Evolutionary conservation across 2,888 invertebrate species (phyloP).

Genomic region (Tipula confusa): DNA sequence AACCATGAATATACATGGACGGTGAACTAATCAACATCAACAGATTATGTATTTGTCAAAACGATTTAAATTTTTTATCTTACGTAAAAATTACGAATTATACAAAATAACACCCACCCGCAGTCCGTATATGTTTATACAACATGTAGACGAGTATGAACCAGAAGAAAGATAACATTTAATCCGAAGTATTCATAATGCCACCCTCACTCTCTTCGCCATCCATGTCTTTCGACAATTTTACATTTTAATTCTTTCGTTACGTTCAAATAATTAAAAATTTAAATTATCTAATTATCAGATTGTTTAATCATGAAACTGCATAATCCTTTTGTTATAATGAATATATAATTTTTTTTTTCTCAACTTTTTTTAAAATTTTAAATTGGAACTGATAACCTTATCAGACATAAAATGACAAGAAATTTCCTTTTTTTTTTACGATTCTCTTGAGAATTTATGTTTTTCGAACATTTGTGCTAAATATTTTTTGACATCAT

Average conservation of each 20-base stretch:
- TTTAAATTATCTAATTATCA: conserved; percentile 16
- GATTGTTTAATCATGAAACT: conserved; percentile 20
- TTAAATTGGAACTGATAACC: conserved; percentile 25
- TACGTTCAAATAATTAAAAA: neutral
- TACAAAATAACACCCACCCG: neutral
- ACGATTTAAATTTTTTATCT: neutral
- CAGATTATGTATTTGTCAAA: neutral
- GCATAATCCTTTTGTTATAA: conserved; percentile 25
- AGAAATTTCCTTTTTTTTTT: neutral
- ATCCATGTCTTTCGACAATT: neutral
- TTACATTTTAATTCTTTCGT: neutral
- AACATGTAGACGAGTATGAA: neutral
- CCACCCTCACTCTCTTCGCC: neutral
- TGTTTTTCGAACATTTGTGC: neutral
- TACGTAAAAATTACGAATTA: conserved; percentile 13
- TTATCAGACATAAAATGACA: neutral
- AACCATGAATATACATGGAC: neutral
- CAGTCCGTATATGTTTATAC: neutral
- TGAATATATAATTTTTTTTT: neutral
- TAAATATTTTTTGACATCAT: neutral
- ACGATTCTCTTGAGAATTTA: conserved; percentile 12
- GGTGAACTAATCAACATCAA: neutral
- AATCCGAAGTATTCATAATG: neutral
- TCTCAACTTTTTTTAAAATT: neutral
- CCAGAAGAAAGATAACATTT: neutral